A percentile compares a stretch with the other conserved stretches of the same genome.
These are phyloP conservation scores for Apodemia mormo DNA, from an alignment of 2,888 invertebrate genomes.

Conservation along the genomic window DNA sequence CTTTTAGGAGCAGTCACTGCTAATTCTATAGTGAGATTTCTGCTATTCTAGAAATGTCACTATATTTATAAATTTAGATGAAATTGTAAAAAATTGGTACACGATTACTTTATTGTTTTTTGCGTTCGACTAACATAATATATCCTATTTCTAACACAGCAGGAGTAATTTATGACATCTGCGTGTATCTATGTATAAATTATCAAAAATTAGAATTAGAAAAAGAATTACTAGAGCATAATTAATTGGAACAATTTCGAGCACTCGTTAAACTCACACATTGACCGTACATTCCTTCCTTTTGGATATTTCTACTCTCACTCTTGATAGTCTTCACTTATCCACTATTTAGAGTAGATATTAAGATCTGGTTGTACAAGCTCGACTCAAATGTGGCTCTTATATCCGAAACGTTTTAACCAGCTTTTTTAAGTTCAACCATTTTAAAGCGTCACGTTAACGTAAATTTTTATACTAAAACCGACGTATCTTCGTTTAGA, in stretches of 20 bases:
- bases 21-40: not conserved
- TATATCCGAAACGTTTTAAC: constrained; percentile 32
- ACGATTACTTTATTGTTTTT: constrained; percentile 11
- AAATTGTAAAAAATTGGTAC: not conserved
- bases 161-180: constrained; percentile 39
- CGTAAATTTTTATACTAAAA: constrained; percentile 35
- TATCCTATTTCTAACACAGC: constrained; percentile 27
- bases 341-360: constrained; percentile 73
- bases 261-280: constrained; percentile 81
- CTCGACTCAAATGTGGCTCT: constrained; percentile 63
- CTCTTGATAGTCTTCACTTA: constrained; percentile 67
- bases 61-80: too few species aligned
- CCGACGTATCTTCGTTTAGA: constrained; percentile 32
- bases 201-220: constrained; percentile 74
- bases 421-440: constrained; percentile 18
- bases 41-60: not conserved
- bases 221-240: constrained; percentile 78
- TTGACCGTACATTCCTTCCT: constrained; percentile 75
- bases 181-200: constrained; percentile 68
- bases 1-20: constrained; percentile 11
- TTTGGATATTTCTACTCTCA: constrained; percentile 67
- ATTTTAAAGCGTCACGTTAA: constrained; percentile 30
- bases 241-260: constrained; percentile 77
- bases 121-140: not conserved
- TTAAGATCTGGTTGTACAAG: constrained; percentile 68